These are phyloP conservation scores for Polyergus mexicanus DNA, from an alignment of 1,140 invertebrate genomes.

Conservation along the genomic window DNA sequence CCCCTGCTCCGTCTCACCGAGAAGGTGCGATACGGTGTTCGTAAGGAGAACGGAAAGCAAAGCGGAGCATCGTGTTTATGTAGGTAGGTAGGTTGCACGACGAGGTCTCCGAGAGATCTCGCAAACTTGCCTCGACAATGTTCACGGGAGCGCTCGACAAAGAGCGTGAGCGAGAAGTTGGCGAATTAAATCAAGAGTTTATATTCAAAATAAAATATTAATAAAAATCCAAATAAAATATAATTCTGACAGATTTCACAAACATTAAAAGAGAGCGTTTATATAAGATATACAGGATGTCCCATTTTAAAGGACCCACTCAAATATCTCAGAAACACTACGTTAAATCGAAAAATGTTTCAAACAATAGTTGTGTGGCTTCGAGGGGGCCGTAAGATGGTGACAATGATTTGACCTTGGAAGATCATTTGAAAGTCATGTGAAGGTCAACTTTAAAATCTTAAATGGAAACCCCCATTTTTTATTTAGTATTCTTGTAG, in stretches of 20 bases:
- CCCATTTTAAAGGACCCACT: no score
- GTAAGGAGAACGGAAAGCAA: slow-evolving; percentile 78
- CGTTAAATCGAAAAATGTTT: no score
- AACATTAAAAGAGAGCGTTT: not conserved
- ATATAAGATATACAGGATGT: no score
- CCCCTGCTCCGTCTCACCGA: slow-evolving; percentile 53
- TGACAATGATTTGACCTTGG: no score
- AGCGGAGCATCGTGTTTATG: slow-evolving; percentile 79
- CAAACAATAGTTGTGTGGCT: no score
- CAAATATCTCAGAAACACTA: no score
- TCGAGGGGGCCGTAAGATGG: no score
- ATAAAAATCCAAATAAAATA: not conserved
- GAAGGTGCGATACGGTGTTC: slow-evolving; percentile 74
- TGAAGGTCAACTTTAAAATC: no score
- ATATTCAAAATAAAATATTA: not conserved
- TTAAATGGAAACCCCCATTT: no score
- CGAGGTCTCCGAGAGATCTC: slow-evolving; percentile 70
- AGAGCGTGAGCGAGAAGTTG: slow-evolving; percentile 22
- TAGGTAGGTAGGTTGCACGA: slow-evolving; percentile 78
- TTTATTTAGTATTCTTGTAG: no score
- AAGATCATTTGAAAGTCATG: no score
- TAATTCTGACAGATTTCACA: not conserved
- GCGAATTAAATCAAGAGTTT: slow-evolving; percentile 4
- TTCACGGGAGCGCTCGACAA: slow-evolving; percentile 1
- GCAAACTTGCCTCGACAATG: slow-evolving; percentile 45